These are phyloP conservation scores for Drosophila chauvacae DNA, from an alignment of 1,140 invertebrate species.

Conservation along the genomic window DNA sequence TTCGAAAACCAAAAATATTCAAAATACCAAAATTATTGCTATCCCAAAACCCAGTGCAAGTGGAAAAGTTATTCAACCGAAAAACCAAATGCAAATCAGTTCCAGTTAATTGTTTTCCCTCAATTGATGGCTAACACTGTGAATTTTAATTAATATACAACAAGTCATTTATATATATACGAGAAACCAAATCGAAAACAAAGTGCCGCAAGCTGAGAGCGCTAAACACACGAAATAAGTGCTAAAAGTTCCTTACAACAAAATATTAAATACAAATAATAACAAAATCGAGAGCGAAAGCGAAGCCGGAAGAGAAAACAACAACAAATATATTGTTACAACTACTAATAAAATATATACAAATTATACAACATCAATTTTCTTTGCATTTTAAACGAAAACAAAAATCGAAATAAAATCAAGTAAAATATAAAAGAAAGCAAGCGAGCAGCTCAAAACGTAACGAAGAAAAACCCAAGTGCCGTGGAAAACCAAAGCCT, in stretches of 20 bases:
- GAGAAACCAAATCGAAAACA: slow-evolving; percentile 53
- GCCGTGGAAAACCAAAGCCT: slow-evolving; percentile 48
- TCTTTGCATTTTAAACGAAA: slow-evolving; percentile 65
- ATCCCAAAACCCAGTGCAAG: slow-evolving; percentile 25
- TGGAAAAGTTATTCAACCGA: slow-evolving; percentile 32
- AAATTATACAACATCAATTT: slow-evolving; percentile 70
- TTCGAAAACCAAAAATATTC: slow-evolving; percentile 31
- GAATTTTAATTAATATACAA: slow-evolving; percentile 44
- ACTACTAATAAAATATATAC: slow-evolving; percentile 65
- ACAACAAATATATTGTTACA: slow-evolving; percentile 64
- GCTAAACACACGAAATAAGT: slow-evolving; percentile 60
- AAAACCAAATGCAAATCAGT: slow-evolving; percentile 40
- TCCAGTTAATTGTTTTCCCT: slow-evolving; percentile 34
- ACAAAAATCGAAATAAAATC: not conserved
- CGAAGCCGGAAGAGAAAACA: slow-evolving; percentile 1
- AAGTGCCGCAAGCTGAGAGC: slow-evolving; percentile 71
- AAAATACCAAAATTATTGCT: slow-evolving; percentile 14
- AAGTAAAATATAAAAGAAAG: not conserved
- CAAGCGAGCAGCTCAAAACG: slow-evolving; percentile 25
- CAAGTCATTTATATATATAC: slow-evolving; percentile 27
- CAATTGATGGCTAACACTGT: slow-evolving; percentile 39
- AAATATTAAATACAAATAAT: slow-evolving; percentile 41
- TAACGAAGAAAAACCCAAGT: slow-evolving; percentile 49
- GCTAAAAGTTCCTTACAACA: slow-evolving; percentile 75
- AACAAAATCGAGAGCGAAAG: slow-evolving; percentile 10